These are phyloP conservation scores for Centrocercus urophasianus DNA, from an alignment of 2,113 vertebrate species.

Conservation along the genomic window DNA sequence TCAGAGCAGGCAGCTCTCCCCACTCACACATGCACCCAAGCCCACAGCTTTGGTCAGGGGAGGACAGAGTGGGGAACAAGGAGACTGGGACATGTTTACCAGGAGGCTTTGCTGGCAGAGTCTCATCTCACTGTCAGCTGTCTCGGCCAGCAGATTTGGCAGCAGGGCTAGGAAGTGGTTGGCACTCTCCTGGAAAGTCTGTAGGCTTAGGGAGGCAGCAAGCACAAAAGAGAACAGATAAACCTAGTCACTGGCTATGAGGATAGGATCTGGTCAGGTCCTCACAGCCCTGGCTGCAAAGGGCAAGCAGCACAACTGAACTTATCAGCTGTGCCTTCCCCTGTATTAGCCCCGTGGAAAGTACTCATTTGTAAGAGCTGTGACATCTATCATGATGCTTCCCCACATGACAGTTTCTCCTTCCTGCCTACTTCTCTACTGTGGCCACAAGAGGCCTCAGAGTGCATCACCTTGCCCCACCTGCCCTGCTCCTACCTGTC, in stretches of 20 bases:
- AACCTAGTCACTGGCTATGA: not conserved
- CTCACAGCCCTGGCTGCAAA: not conserved
- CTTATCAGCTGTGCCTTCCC: not conserved
- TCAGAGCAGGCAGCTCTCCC: not conserved
- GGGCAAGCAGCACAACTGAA: not conserved
- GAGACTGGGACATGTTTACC: slow-evolving; percentile 56
- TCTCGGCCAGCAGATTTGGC: slow-evolving; percentile 55
- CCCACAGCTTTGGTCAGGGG: not conserved
- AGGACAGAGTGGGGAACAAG: not conserved
- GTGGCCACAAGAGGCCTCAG: not conserved
- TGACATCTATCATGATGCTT: not conserved
- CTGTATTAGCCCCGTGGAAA: not conserved
- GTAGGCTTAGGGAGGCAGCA: slow-evolving; percentile 52
- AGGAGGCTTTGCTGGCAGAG: slow-evolving; percentile 73
- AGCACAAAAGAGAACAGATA: not conserved
- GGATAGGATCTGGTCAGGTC: not conserved
- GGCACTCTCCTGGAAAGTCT: slow-evolving; percentile 56
- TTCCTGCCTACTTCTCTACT: fast-evolving
- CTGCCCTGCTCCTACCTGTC: slow-evolving; percentile 76
- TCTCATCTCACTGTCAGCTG: slow-evolving; percentile 43
- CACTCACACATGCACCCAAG: not conserved
- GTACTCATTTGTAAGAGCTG: not conserved
- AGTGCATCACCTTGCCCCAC: slow-evolving; percentile 39
- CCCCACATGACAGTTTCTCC: not conserved
- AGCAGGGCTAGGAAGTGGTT: slow-evolving; percentile 69